These are phyloP conservation scores for Drosophila eugracilis DNA, from an alignment of 1,140 invertebrate genomes.

Conservation along the genomic window DNA sequence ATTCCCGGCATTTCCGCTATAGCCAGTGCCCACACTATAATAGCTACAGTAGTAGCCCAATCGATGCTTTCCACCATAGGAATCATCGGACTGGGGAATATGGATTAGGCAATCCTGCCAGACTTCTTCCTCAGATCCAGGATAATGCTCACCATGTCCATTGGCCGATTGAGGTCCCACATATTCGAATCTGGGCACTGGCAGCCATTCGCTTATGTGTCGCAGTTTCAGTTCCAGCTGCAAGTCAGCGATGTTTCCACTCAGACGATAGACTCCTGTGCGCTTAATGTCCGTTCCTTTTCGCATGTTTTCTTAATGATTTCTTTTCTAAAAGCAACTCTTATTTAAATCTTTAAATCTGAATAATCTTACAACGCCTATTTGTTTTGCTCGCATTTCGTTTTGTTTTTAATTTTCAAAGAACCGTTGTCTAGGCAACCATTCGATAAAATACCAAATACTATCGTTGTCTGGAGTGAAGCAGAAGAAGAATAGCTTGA, in stretches of 20 bases:
- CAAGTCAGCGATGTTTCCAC: slow-evolving; percentile 85
- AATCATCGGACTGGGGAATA: slow-evolving; percentile 47
- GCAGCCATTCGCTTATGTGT: slow-evolving; percentile 72
- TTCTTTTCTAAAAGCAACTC: no score
- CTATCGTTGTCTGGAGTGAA: not conserved
- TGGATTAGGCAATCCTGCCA: slow-evolving; percentile 57
- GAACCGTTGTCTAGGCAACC: slow-evolving; percentile 1
- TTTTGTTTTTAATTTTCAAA: slow-evolving; percentile 3
- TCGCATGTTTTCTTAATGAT: not conserved
- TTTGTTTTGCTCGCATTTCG: not conserved
- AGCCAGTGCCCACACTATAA: slow-evolving; percentile 18
- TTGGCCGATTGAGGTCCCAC: slow-evolving; percentile 14
- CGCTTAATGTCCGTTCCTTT: slow-evolving; percentile 61
- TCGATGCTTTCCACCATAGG: slow-evolving; percentile 12
- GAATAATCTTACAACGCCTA: not conserved
- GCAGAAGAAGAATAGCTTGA: not conserved
- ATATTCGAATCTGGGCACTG: slow-evolving; percentile 73
- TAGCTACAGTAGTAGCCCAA: slow-evolving; percentile 51
- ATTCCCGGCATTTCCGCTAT: not conserved
- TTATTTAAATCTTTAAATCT: not conserved
- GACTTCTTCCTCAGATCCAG: not conserved
- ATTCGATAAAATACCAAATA: not conserved
- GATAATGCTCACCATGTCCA: not conserved
- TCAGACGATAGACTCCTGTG: slow-evolving; percentile 85
- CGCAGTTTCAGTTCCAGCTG: slow-evolving; percentile 80